Evolutionary conservation across 2,888 invertebrate species (phyloP), one percentile per base, ranked within the genome.

Genomic region (Polydrusus pterygomalis): DNA sequence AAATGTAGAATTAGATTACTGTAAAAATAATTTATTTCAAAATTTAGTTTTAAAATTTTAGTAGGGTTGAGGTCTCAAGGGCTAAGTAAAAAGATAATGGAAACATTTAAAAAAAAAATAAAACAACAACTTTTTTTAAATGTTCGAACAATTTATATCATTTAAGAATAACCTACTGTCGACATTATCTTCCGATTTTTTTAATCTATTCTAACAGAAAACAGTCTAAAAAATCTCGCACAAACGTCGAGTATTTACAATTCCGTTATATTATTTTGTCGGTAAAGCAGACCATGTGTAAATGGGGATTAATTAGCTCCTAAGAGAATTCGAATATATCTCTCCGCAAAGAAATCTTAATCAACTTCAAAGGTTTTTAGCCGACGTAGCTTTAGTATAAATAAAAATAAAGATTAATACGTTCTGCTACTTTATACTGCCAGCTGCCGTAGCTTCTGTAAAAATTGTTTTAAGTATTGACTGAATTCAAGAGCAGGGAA

Each of bases 251-350:
- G 56, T 67, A 49, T 65, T 77, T 77, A 77, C 73, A 70, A 65
- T 65, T 49, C 58, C 49, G 56, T 69, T 47, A 70, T 73, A 72
- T 72, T 72, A 77, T 73, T 73, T 70, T 70, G 73, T 77, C 73
- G 77, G 77, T 73, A 73, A 77, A 77, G 64, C 45, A 77, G 60
- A 64, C 73, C 77, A 73, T 70, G 77, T 77, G 77, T 77, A 77
- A 69, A 77, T 70, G 58, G 70, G 47, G 58, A 77, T 72, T 73
- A 77, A 77, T 77, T 77, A 69, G 65, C 65, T 63, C 62, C 70
- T 70, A 77, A 77, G 72, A 77, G 73, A 70, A 77, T 73, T 72
- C 77, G 70, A 73, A 77, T 77, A 77, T 77, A 77, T 77, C 77
- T 77, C 49, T 77, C 77, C 51, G 60, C 77, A 60, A 58, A 20